Percentiles rank a stretch among this genome's conserved stretches.
Conservation (phyloP, 2,797 vertebrate genomes). For the Crocidura indochinensis region DNA sequence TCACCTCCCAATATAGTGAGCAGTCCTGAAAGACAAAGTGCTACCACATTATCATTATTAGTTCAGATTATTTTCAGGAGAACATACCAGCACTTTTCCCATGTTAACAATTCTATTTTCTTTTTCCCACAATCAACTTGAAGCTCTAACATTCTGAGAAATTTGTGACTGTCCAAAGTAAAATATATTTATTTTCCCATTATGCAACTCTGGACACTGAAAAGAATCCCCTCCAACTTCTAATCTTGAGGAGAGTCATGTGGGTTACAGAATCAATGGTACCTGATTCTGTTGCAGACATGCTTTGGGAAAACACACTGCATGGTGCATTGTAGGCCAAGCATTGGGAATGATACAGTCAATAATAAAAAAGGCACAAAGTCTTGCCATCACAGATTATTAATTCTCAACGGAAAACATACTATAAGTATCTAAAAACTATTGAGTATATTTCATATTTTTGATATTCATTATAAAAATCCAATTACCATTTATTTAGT, state of each 20-base stretch:
- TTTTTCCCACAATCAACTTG: constrained; percentile 12
- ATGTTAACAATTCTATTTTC: background rate
- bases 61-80: background rate
- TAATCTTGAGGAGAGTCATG: background rate
- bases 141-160: background rate
- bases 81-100: background rate
- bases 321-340: background rate
- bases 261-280: background rate
- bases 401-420: background rate
- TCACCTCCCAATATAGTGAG: background rate
- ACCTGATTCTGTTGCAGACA: background rate
- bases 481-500: constrained; percentile 11
- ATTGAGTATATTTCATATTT: constrained; percentile 36
- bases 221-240: background rate
- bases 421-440: constrained; percentile 15
- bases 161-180: background rate
- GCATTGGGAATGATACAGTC: background rate
- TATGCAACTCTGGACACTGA: background rate
- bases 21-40: background rate
- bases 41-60: background rate
- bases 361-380: background rate
- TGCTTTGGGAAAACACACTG: background rate
- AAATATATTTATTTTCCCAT: background rate
- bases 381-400: background rate
- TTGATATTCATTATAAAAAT: constrained; percentile 42